Base-by-base conservation (phyloP, 2,888 invertebrate genomes). In the Cataglyphis rosenhaueri region DNA sequence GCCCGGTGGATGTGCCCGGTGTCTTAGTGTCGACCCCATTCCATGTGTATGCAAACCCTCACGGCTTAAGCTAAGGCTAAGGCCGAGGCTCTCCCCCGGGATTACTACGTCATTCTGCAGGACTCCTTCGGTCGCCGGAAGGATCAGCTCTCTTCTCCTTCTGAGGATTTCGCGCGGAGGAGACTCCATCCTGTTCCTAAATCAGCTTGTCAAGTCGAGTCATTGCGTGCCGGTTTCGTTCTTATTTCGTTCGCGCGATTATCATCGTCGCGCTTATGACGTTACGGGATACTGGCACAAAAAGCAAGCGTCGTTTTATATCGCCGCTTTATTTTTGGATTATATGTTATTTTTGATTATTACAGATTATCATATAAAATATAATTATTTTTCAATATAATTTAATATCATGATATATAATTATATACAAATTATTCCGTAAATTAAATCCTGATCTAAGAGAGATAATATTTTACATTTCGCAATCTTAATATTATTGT, bases 31-130 rank as follows among this genome's bases (percentile, higher is more conserved):
- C 87, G 89, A 84, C 85, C 88, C 85, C 81, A 81, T 78, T 85
- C 87, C 85, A 75, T 82, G 82, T 93, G 89, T 92, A 93, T 93
- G 94, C 93, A 93, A 93, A 93, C 93, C 94, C 93, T 92, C 91
- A 91, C 89, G 93, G 93, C 92, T 93, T 91, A 92, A 92, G 92
- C 93, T 92, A 92, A 92, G 92, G 92, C 94, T 93, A 93, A 93
- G 93, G 92, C 92, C 91, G 91, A 90, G 91, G 91, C 91, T 92
- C 92, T 92, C 93, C 92, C 92, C 90, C 84, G 93, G 93, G 94
- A 94, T 94, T 94, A 94, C 94, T 92, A 91, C 93, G 93, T 94
- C 94, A 93, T 93, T 91, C 93, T 91, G 87, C 86, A 90, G 91
- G 91, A 89, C 89, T 89, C 78, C 90, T 92, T 89, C 90, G 91